Evolutionary conservation across 1,140 invertebrate species (phyloP).

Genomic region (Bombus consobrinus): DNA sequence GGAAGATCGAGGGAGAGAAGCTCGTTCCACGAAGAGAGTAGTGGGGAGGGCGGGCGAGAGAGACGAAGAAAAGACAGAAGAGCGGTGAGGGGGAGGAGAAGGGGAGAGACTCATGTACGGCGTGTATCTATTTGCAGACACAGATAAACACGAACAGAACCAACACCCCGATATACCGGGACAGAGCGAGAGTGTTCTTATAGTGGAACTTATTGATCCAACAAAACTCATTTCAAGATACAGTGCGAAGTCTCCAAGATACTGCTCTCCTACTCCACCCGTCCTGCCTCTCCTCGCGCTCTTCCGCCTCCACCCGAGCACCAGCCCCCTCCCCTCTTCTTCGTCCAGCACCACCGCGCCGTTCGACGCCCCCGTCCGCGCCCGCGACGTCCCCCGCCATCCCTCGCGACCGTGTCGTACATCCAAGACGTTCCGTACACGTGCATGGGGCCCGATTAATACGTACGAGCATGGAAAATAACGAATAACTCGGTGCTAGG

Average conservation of each 20-base stretch:
- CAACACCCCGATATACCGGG: constrained; percentile 72
- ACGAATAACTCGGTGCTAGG: neutral
- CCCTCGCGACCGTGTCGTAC: constrained; percentile 74
- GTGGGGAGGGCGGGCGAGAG: constrained; percentile 11
- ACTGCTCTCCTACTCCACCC: constrained; percentile 80
- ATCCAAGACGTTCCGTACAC: constrained; percentile 75
- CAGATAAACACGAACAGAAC: constrained; percentile 78
- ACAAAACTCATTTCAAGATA: constrained; percentile 85
- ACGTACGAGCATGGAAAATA: constrained; percentile 23
- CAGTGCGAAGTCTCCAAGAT: constrained; percentile 84
- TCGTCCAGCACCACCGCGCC: constrained; percentile 61
- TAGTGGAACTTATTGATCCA: constrained; percentile 84
- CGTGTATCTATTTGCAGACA: constrained; percentile 79
- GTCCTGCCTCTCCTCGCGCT: constrained; percentile 49
- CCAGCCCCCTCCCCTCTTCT: constrained; percentile 42
- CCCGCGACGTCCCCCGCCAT: constrained; percentile 44
- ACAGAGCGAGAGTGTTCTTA: constrained; percentile 82
- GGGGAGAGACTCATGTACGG: constrained; percentile 70
- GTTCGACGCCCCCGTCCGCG: constrained; percentile 64
- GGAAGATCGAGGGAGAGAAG: constrained; percentile 11
- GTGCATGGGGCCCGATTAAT: constrained; percentile 59
- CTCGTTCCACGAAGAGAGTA: neutral
- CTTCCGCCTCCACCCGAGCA: constrained; percentile 53
- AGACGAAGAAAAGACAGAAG: neutral
- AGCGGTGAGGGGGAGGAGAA: constrained; percentile 5